These are phyloP conservation scores for Pteruthius melanotis DNA, from an alignment of 2,113 vertebrate genomes.

Conservation along the genomic window DNA sequence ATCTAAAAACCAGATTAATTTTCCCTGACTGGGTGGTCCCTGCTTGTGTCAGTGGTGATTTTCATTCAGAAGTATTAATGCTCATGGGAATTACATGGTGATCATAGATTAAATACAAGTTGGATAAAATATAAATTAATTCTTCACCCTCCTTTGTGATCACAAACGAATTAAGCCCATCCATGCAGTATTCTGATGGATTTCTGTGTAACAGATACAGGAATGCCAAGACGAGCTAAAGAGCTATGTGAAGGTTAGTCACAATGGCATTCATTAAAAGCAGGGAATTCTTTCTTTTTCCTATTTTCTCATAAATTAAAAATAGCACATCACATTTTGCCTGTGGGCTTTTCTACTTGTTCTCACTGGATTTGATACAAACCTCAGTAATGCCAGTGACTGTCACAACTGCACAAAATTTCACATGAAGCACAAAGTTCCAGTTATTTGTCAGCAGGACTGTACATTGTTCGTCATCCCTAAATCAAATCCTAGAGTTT, in stretches of 20 bases:
- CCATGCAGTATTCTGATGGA: not conserved
- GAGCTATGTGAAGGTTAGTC: not conserved
- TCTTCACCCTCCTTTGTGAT: not conserved
- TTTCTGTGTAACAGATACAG: not conserved
- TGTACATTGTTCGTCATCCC: not conserved
- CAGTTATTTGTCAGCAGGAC: not conserved
- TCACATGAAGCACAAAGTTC: not conserved
- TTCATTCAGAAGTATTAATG: not conserved
- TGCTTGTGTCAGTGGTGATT: not conserved
- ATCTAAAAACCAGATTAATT: not conserved
- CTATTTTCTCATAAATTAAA: not conserved
- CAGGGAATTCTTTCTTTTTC: not conserved
- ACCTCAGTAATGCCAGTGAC: not conserved
- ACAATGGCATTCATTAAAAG: not conserved
- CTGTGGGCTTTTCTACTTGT: not conserved
- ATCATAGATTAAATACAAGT: not conserved
- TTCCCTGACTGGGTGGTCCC: not conserved
- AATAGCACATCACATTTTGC: not conserved
- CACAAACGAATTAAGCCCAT: not conserved
- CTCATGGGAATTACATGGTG: not conserved
- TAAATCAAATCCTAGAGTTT: not conserved
- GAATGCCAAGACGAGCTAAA: not conserved
- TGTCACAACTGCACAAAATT: not conserved
- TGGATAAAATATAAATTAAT: not conserved
- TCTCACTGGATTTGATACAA: not conserved